Evolutionary conservation across 2,113 vertebrate genomes (phyloP), one percentile per base, ranked within the genome.

Genomic region (Motacilla alba): DNA sequence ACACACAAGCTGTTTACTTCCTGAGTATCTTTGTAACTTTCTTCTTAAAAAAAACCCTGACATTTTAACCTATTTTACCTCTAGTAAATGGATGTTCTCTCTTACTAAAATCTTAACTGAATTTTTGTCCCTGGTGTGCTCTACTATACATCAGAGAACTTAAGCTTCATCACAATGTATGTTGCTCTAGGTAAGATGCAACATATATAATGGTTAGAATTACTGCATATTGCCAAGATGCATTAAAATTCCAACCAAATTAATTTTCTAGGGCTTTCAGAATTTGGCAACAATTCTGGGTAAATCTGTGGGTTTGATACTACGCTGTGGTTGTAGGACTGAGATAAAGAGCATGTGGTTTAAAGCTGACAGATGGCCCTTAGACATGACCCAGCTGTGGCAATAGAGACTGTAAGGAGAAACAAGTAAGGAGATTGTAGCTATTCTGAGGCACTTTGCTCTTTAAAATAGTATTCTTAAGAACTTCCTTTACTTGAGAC

Each of bases 231-330:
- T 60, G 83, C 76, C 13, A 17, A 80, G 39, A 21, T 93, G 18
- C 58, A 70, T 87, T 94, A 82, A 93, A 95, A 95, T 95, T 78
- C 6, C 59, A 93, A 52, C 18, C 74, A 58, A 60, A 87, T 85
- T 43, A 59, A 50, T 89, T 70, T 41, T 37, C 20, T 70, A 72
- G 26, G n/a, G 18, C 22, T 87, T 90, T 50, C 28, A 70, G 37
- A 78, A 56, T 80, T 83, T 35, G 46, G 21, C 37, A 43, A 21
- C 10, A 47, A 56, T 74, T n/a, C 77, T 66, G 67, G 73, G 12
- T 66, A 21, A 46, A 69, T 88, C 55, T 83, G 37, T 59, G 5
- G 4, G 68, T 85, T 72, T 63, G 35, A 23, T 82, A 23, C 27
- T 50, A 59, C 43, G 18, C 26, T 41, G 6, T 64, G n/a, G n/a